Conservation (phyloP, 1,140 invertebrate species). For the Drosophila triauraria region DNA sequence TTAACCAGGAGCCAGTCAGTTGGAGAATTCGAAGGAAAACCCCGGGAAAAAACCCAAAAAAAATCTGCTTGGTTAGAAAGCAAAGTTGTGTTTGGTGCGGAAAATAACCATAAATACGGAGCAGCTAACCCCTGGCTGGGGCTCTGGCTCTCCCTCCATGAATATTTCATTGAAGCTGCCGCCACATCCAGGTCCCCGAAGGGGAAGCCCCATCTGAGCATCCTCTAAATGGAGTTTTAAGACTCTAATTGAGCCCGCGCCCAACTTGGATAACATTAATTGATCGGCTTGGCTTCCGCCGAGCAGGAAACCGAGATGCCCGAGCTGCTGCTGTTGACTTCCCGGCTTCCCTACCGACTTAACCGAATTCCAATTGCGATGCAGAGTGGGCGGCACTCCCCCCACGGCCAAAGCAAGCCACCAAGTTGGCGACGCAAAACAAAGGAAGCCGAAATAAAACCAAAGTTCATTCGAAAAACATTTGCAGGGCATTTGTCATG, state of each 20-base stretch:
- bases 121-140: conserved; percentile 13
- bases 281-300: conserved; percentile 30
- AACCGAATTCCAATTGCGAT: conserved; percentile 8
- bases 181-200: conserved; percentile 12
- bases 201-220: conserved; percentile 18
- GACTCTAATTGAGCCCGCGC: conserved; percentile 46
- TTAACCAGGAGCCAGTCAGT: conserved; percentile 42
- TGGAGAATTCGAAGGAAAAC: conserved; percentile 29
- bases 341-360: background rate
- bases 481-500: conserved; percentile 46
- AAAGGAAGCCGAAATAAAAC: conserved; percentile 42
- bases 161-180: conserved; percentile 44
- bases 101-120: conserved; percentile 53
- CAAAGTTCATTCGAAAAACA: conserved; percentile 53
- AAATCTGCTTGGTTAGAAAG: conserved; percentile 36
- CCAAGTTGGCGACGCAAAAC: conserved; percentile 33
- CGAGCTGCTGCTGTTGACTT: no score
- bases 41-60: conserved; percentile 7
- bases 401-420: background rate
- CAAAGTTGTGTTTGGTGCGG: conserved; percentile 49
- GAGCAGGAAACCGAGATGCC: background rate
- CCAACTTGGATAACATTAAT: conserved; percentile 43
- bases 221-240: conserved; percentile 51
- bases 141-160: conserved; percentile 16
- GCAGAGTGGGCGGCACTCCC: conserved; percentile 29